phyloP scores from a whole-genome alignment of 1,140 invertebrate species.

The Caenorhabditis brenneri region DNA sequence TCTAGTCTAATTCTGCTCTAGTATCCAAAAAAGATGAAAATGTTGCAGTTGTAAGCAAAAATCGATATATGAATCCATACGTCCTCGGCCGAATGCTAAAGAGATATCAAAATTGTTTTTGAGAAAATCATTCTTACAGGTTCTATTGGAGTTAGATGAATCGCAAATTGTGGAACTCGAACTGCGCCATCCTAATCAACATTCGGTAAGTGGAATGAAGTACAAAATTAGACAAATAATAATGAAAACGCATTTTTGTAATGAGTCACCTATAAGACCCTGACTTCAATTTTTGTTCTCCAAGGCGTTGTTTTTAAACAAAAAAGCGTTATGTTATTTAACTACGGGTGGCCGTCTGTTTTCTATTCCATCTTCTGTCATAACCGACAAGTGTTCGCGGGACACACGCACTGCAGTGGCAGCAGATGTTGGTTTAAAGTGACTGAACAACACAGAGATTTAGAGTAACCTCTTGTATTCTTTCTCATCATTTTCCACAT shows the following conservation, averaged over 20 bases:
- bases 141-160: slow-evolving; percentile 49
- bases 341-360: neutral
- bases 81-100: neutral
- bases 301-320: neutral
- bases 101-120: neutral
- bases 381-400: slow-evolving; percentile 5
- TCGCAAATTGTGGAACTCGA: slow-evolving; percentile 45
- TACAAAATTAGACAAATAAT: too few species aligned
- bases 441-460: neutral
- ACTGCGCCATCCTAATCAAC: slow-evolving; percentile 36
- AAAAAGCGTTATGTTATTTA: neutral
- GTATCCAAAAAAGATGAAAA: too few species aligned
- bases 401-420: neutral
- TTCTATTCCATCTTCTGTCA: slow-evolving; percentile 25
- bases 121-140: neutral
- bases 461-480: neutral
- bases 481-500: neutral
- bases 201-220: neutral
- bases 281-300: too few species aligned
- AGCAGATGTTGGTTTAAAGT: neutral
- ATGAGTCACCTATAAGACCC: too few species aligned
- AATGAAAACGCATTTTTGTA: too few species aligned
- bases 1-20: neutral
- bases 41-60: too few species aligned
- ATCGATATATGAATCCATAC: neutral